Conservation (phyloP, 2,113 vertebrate genomes). For the Eclectus roratus region DNA sequence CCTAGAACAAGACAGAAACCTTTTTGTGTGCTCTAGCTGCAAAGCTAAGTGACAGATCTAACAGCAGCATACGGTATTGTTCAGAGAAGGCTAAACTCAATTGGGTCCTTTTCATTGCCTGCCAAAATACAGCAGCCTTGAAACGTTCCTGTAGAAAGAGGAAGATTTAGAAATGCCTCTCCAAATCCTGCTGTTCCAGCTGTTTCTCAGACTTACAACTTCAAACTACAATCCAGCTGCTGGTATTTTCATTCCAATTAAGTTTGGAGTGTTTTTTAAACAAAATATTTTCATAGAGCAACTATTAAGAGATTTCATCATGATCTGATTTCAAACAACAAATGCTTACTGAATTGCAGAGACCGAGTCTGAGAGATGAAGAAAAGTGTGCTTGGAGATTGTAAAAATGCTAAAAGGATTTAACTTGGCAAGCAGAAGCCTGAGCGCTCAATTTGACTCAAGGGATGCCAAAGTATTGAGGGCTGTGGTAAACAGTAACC, state of each 20-base stretch:
- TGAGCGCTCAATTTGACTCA: background rate
- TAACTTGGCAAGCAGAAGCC: conserved; percentile 43
- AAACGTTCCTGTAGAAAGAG: conserved; percentile 1
- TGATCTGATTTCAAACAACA: conserved; percentile 50
- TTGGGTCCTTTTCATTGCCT: conserved; percentile 27
- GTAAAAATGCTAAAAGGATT: conserved; percentile 55
- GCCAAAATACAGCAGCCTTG: conserved; percentile 22
- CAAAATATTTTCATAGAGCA: conserved; percentile 42
- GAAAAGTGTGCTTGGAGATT: conserved; percentile 51
- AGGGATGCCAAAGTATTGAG: conserved; percentile 42
- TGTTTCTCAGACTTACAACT: conserved; percentile 16
- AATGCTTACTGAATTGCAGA: background rate
- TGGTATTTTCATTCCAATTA: conserved; percentile 64
- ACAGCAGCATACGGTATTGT: background rate
- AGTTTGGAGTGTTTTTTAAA: conserved; percentile 59
- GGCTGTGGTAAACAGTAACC: conserved; percentile 52
- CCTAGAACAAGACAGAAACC: background rate
- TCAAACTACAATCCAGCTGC: conserved; percentile 49
- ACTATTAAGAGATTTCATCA: conserved; percentile 57
- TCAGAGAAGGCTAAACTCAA: background rate
- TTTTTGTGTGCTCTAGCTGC: background rate
- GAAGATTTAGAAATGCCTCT: background rate
- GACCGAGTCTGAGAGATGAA: background rate
- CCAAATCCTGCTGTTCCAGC: conserved; percentile 33
- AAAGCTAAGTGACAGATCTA: background rate